These are phyloP conservation scores for Cebus imitator DNA, from an alignment of 2,113 vertebrate genomes.

Conservation along the genomic window DNA sequence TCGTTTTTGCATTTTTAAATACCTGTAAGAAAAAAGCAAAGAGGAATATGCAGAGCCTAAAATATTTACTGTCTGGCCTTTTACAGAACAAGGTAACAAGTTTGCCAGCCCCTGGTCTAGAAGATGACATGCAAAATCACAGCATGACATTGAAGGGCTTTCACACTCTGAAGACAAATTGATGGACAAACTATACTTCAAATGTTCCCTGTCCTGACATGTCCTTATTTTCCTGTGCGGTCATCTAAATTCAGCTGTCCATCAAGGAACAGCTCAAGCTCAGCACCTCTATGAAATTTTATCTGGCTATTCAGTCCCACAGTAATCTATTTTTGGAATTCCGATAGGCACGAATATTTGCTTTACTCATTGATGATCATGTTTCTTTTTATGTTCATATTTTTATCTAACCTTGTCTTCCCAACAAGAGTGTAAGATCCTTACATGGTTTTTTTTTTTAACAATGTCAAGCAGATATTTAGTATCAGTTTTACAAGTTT, in stretches of 20 bases:
- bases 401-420: neutral
- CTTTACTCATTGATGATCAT: neutral
- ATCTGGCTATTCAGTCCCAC: neutral
- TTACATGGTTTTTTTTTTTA: neutral
- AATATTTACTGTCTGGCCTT: constrained; percentile 21
- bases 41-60: neutral
- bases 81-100: neutral
- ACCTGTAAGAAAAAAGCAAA: neutral
- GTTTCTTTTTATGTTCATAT: neutral
- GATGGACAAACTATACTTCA: neutral
- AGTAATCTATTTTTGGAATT: neutral
- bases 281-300: neutral
- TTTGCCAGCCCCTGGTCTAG: neutral
- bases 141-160: neutral
- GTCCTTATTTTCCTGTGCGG: neutral
- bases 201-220: neutral
- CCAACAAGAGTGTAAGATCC: neutral
- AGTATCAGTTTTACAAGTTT: neutral
- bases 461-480: neutral
- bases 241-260: neutral
- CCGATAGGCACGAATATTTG: neutral
- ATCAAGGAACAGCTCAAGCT: neutral
- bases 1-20: constrained; percentile 1
- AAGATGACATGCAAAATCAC: neutral
- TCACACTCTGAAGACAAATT: neutral